These are phyloP conservation scores for Zaprionus vittiger DNA, from an alignment of 1,140 invertebrate species.

Conservation along the genomic window DNA sequence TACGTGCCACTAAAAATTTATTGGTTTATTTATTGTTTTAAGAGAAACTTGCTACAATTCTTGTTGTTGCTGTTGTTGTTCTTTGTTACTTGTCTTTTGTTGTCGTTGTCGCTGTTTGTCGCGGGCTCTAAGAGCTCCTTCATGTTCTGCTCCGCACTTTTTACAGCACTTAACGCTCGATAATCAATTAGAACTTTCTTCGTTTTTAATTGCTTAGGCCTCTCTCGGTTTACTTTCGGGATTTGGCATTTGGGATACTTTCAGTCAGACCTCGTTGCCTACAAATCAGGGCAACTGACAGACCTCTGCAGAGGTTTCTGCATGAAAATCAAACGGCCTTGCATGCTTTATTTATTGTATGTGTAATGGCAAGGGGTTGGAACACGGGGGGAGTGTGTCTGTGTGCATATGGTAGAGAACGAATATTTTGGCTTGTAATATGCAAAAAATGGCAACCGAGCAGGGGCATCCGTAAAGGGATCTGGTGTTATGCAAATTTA, in stretches of 20 bases:
- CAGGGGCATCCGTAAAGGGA: slow-evolving; percentile 20
- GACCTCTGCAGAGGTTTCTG: not conserved
- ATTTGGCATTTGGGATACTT: not conserved
- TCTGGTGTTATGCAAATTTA: slow-evolving; percentile 49
- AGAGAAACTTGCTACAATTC: slow-evolving; percentile 56
- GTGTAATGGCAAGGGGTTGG: not conserved
- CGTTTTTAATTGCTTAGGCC: slow-evolving; percentile 50
- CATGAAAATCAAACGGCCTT: slow-evolving; percentile 45
- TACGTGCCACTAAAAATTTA: slow-evolving; percentile 72
- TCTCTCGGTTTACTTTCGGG: not conserved
- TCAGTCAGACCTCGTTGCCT: not conserved
- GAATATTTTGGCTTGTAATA: slow-evolving; percentile 47
- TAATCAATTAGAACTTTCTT: slow-evolving; percentile 69
- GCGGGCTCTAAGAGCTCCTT: slow-evolving; percentile 1
- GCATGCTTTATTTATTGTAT: slow-evolving; percentile 6
- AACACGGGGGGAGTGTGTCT: not conserved
- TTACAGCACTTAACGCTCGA: slow-evolving; percentile 45
- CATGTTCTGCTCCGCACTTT: slow-evolving; percentile 32
- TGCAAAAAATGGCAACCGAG: slow-evolving; percentile 27
- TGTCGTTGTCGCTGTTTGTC: slow-evolving; percentile 8
- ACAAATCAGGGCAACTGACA: slow-evolving; percentile 9
- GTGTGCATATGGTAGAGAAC: not conserved
- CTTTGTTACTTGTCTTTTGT: slow-evolving; percentile 16
- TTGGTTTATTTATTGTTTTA: slow-evolving; percentile 76
- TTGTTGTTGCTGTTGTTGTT: slow-evolving; percentile 8